A percentile compares a stretch with the other conserved stretches of the same genome.
phyloP scores from a whole-genome alignment of 2,888 invertebrate species.

The Ceraclea dissimilis region DNA sequence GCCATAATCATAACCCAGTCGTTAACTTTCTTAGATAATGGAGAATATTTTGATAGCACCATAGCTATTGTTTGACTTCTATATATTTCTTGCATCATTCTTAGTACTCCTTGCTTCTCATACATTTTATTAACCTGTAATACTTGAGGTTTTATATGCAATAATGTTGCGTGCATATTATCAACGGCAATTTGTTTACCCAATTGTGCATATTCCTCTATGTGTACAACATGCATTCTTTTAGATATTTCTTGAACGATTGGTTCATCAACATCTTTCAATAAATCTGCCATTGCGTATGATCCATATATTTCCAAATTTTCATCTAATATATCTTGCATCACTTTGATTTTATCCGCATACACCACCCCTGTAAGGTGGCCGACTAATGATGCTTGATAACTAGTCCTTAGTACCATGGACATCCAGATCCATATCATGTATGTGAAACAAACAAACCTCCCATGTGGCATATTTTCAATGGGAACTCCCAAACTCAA shows the following conservation, averaged over 20 bases:
- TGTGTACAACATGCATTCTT: not conserved
- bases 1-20: slow-evolving; percentile 14
- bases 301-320: slow-evolving; percentile 15
- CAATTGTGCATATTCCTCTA: slow-evolving; percentile 6
- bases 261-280: slow-evolving; percentile 16
- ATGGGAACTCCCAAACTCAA: slow-evolving; percentile 15
- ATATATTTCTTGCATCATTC: slow-evolving; percentile 14
- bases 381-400: slow-evolving; percentile 21
- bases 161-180: slow-evolving; percentile 1
- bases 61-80: slow-evolving; percentile 15
- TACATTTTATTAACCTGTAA: slow-evolving; percentile 12
- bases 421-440: slow-evolving; percentile 21
- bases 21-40: slow-evolving; percentile 8
- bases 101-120: slow-evolving; percentile 9
- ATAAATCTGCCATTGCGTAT: not conserved
- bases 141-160: slow-evolving; percentile 13
- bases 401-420: slow-evolving; percentile 19
- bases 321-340: slow-evolving; percentile 18
- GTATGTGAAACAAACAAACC: slow-evolving; percentile 19
- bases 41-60: slow-evolving; percentile 14
- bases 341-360: slow-evolving; percentile 12
- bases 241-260: slow-evolving; percentile 6
- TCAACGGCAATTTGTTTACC: slow-evolving; percentile 7
- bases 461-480: slow-evolving; percentile 12
- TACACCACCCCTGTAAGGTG: slow-evolving; percentile 16